Evolutionary conservation across 2,113 vertebrate genomes (phyloP).

Genomic region (Serilophus lunatus): DNA sequence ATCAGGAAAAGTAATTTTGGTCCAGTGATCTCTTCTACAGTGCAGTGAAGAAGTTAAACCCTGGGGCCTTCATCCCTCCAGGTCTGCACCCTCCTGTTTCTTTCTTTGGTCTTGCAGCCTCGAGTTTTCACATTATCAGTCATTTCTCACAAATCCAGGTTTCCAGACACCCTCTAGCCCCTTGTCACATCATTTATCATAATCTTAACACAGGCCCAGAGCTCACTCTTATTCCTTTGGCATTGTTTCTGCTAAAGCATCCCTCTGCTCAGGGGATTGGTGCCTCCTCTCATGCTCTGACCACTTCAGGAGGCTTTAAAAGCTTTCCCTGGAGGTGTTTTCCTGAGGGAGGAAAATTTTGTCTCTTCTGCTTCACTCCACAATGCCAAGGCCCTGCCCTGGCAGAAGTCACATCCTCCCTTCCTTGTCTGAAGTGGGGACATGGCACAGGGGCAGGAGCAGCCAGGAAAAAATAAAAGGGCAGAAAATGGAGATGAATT

Average conservation of each 20-base stretch:
- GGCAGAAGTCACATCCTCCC: background rate
- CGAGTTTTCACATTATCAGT: background rate
- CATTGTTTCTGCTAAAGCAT: background rate
- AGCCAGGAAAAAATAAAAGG: background rate
- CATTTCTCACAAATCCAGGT: background rate
- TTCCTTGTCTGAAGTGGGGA: background rate
- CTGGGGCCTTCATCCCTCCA: rapidly evolving
- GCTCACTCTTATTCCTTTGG: background rate
- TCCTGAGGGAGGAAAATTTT: background rate
- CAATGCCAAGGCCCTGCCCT: background rate
- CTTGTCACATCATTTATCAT: background rate
- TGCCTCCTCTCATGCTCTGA: background rate
- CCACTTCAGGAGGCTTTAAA: background rate
- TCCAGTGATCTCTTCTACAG: no score
- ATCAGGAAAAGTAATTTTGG: background rate
- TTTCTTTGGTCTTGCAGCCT: background rate
- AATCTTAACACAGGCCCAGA: background rate
- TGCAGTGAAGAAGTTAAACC: background rate
- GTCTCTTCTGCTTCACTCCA: background rate
- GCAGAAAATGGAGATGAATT: background rate
- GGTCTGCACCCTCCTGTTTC: background rate
- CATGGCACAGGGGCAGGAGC: background rate
- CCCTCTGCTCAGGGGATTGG: background rate
- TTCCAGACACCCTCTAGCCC: background rate
- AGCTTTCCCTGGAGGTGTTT: background rate